Evolutionary conservation across 2,797 vertebrate genomes (phyloP).

Genomic region (Aselliscus stoliczkanus): DNA sequence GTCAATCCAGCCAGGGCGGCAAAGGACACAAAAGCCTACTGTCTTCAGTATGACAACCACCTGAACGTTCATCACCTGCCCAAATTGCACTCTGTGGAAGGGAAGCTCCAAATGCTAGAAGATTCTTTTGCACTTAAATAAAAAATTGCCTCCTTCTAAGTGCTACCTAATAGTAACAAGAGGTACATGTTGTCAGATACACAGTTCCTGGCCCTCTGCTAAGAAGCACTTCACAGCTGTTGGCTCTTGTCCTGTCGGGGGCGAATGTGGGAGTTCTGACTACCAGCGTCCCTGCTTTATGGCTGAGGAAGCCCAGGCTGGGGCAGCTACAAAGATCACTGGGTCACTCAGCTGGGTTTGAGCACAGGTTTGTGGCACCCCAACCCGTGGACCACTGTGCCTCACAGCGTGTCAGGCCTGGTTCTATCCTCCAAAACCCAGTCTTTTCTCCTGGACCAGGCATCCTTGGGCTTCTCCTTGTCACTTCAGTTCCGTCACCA

Average conservation of each 20-base stretch:
- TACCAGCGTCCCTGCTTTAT: neutral
- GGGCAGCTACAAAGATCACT: neutral
- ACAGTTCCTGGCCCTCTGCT: neutral
- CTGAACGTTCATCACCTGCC: rapidly evolving
- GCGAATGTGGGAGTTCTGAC: neutral
- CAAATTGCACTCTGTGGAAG: rapidly evolving
- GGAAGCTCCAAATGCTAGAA: neutral
- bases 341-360: neutral
- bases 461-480: neutral
- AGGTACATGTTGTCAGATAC: neutral
- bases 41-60: neutral
- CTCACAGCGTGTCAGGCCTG: neutral
- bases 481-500: neutral
- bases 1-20: rapidly evolving
- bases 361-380: neutral
- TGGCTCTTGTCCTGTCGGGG: neutral
- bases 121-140: neutral
- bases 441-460: neutral
- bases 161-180: neutral
- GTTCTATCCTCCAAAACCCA: neutral
- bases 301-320: neutral
- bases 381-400: rapidly evolving
- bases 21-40: neutral
- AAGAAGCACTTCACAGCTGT: rapidly evolving
- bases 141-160: neutral